Base-by-base conservation (phyloP, 2,888 invertebrate species). In the Spilarctia lutea region DNA sequence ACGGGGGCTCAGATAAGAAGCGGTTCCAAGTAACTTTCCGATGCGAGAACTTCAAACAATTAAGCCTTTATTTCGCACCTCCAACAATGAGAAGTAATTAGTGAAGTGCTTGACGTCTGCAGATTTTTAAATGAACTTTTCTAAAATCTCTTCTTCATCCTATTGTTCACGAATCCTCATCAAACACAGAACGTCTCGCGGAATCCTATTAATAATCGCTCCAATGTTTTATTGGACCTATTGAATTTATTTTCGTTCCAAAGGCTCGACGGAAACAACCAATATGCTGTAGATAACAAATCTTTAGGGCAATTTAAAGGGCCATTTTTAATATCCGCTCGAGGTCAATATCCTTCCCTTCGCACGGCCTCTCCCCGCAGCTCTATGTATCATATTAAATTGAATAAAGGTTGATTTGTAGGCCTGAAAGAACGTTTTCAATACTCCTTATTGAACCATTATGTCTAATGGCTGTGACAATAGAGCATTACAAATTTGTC, bases 401-500 rank as follows among this genome's bases (percentile, higher is more conserved):
- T 92, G 91, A 91, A 85, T 85, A 86, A 94, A 92, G 90, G 91
- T 90, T 91, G 91, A 92, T 93, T 92, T 92, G 91, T 92, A 89
- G 91, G 91, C 89, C 91, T 92, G 91, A 92, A 92, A 91, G 90
- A 92, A 88, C 93, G 90, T 91, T 94, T 93, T 93, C 94, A 94
- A 94, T 94, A 94, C 92, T 93, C 90, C 91, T 93, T 90, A 93
- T 94, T 94, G 92, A 90, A 89, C 93, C 91, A 94, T 95, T 94
- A 94, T 86, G 88, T 91, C 88, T 94, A 94, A 94, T 94, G 88
- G 92, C 90, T 90, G 89, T 91, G 92, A 95, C 94, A 94, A 95
- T 94, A 93, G 94, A 90, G 90, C 91, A 92, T 94, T 92, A 94
- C 94, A 94, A 90, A 94, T 94, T 94, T 94, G 94, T 93, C 92